phyloP scores from a whole-genome alignment of 2,888 invertebrate genomes.

The Sphaeridia pumilis region DNA sequence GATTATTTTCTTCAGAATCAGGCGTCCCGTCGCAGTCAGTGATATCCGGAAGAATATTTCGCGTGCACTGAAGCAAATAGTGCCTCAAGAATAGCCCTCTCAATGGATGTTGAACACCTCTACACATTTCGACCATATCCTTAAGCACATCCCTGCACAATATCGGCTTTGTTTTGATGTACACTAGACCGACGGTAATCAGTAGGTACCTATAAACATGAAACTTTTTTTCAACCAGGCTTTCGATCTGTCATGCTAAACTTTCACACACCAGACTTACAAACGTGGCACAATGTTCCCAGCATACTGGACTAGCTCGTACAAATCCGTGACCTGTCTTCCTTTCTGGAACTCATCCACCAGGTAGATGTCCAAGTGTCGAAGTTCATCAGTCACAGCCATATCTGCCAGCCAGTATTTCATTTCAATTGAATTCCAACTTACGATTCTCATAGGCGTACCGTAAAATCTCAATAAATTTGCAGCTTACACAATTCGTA shows the following conservation, averaged over 20 bases:
- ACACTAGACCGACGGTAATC: conserved; percentile 96
- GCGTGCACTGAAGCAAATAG: conserved; percentile 91
- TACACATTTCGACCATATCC: conserved; percentile 98
- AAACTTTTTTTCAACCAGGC: neutral
- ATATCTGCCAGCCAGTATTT: conserved; percentile 60
- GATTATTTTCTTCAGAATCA: conserved; percentile 50
- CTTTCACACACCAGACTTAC: conserved; percentile 51
- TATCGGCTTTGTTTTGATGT: conserved; percentile 88
- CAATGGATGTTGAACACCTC: conserved; percentile 93
- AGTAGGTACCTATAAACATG: conserved; percentile 55
- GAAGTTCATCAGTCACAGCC: conserved; percentile 94
- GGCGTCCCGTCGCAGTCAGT: conserved; percentile 44
- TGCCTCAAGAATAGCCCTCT: conserved; percentile 80
- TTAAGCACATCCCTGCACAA: conserved; percentile 81
- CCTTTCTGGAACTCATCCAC: conserved; percentile 94
- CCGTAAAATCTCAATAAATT: too few species aligned
- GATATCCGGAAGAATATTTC: conserved; percentile 88
- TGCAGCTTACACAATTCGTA: conserved; percentile 95
- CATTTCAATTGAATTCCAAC: neutral
- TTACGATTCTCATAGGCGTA: neutral
- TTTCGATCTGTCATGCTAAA: too few species aligned
- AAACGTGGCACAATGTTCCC: conserved; percentile 95
- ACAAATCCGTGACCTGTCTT: conserved; percentile 85
- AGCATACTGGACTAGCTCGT: conserved; percentile 97
- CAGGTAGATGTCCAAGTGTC: conserved; percentile 86